Evolutionary conservation across 2,888 invertebrate species (phyloP), one percentile per base, ranked within the genome.

Genomic region (Lasioglossum zephyrum): DNA sequence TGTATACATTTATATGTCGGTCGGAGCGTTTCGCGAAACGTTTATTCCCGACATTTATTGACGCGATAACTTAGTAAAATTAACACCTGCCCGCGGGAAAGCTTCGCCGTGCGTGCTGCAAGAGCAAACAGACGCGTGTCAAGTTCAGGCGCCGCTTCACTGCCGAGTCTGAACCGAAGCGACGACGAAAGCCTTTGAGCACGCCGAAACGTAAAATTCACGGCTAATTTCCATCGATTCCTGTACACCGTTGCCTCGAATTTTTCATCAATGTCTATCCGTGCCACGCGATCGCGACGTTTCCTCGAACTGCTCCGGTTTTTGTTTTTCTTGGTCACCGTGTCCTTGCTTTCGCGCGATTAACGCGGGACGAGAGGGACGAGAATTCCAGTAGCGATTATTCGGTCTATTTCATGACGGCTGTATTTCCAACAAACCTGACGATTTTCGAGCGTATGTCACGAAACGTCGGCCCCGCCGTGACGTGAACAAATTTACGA

Each of bases 21-120:
- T 63, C 86, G 79, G 72, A 76, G 86, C 22, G 86, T 75, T 86
- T 81, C 79, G 66, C 81, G 83, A 77, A 81, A 39, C 83, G 74
- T 86, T 80, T 74, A 81, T 73, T 80, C 75, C 73, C 41, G 89
- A 84, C 89, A 78, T 86, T 90, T 89, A 90, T 89, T 88, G 89
- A 86, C 86, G 89, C 80, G 89, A 82, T 90, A 90, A 89, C 86
- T 89, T 82, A 80, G 90, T 69, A 75, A 86, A 89, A 89, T 89
- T 89, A 89, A 90, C 90, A 79, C 90, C 76, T 78, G 86, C 66
- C 81, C 76, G 69, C 74, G 77, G 84, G 41, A 82, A 83, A 81
- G 70, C 53, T 74, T 47, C 31, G 16, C 53, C 74, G 90, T 73
- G 77, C 26, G 49, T 13, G 73, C 69, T 77, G 73, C 9, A 18